phyloP scores from a whole-genome alignment of 1,140 invertebrate species.

The Harpegnathos saltator region DNA sequence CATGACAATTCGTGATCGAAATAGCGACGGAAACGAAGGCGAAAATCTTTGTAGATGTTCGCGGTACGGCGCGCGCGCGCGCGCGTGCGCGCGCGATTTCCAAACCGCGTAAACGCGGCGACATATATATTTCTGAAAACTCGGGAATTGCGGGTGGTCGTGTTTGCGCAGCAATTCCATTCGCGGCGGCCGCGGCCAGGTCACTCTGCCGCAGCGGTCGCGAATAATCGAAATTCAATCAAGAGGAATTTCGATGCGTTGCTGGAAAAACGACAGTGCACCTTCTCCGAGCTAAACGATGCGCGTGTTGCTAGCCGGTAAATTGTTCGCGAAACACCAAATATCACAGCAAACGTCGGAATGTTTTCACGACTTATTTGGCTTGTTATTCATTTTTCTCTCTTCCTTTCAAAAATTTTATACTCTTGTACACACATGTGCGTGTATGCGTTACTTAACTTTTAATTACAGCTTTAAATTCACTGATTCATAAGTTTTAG shows the following conservation, averaged over 20 bases:
- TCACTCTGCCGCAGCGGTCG: slow-evolving; percentile 46
- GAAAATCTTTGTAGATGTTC: slow-evolving; percentile 43
- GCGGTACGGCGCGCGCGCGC: background rate
- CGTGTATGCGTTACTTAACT: too few species aligned
- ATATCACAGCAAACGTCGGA: background rate
- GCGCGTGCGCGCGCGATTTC: slow-evolving; percentile 46
- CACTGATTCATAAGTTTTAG: too few species aligned
- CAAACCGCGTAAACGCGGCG: slow-evolving; percentile 43
- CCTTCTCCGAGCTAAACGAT: slow-evolving; percentile 32
- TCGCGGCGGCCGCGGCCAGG: background rate
- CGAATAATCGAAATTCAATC: slow-evolving; percentile 72
- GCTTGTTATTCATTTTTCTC: slow-evolving; percentile 10
- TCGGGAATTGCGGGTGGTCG: slow-evolving; percentile 39
- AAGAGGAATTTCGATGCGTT: slow-evolving; percentile 59
- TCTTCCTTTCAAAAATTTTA: background rate
- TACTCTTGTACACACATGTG: background rate
- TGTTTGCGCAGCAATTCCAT: slow-evolving; percentile 63
- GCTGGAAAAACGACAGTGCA: slow-evolving; percentile 29
- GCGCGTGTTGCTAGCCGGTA: background rate
- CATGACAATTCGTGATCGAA: background rate
- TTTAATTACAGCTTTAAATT: too few species aligned
- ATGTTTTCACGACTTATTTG: background rate
- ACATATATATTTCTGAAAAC: slow-evolving; percentile 44
- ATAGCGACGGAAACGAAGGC: slow-evolving; percentile 30
- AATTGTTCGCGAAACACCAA: slow-evolving; percentile 29